Percentiles rank a stretch among this genome's conserved stretches.
These are phyloP conservation scores for Ips nitidus DNA, from an alignment of 1,140 invertebrate species.

Conservation along the genomic window DNA sequence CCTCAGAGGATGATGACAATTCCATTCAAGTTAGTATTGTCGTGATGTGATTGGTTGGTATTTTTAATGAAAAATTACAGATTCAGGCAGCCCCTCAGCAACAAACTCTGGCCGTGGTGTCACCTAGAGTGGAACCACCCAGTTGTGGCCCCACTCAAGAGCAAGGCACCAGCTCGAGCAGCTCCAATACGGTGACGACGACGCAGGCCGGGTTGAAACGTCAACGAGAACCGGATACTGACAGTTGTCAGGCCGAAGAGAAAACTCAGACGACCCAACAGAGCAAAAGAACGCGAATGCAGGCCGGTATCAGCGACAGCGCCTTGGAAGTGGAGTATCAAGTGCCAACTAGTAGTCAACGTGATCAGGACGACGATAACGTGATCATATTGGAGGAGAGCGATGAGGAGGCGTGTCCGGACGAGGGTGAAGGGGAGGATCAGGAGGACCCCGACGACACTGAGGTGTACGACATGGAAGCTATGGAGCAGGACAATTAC, in stretches of 20 bases:
- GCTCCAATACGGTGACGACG: conserved; percentile 58
- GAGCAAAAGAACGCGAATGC: conserved; percentile 50
- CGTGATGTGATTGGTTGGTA: background rate
- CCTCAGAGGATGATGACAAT: conserved; percentile 49
- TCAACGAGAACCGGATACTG: conserved; percentile 59
- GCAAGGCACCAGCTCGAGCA: conserved; percentile 46
- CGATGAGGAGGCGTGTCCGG: conserved; percentile 58
- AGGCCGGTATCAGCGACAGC: conserved; percentile 54
- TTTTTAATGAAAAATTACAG: background rate
- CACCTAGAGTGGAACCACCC: conserved; percentile 66
- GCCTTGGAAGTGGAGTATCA: conserved; percentile 70
- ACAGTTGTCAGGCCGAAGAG: conserved; percentile 57
- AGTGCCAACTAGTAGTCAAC: conserved; percentile 79
- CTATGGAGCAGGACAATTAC: conserved; percentile 50
- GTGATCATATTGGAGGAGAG: conserved; percentile 76
- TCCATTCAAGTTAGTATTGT: conserved; percentile 41
- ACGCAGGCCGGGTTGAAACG: conserved; percentile 63
- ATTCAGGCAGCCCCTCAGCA: conserved; percentile 52
- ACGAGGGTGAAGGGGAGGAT: conserved; percentile 55
- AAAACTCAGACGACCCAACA: conserved; percentile 52
- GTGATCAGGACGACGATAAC: conserved; percentile 72
- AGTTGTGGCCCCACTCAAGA: conserved; percentile 45
- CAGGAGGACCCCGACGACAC: conserved; percentile 50
- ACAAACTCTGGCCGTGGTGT: conserved; percentile 72
- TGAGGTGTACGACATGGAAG: conserved; percentile 53